Base-by-base conservation (phyloP, 1,140 invertebrate species). In the Scaptomyza montana region DNA sequence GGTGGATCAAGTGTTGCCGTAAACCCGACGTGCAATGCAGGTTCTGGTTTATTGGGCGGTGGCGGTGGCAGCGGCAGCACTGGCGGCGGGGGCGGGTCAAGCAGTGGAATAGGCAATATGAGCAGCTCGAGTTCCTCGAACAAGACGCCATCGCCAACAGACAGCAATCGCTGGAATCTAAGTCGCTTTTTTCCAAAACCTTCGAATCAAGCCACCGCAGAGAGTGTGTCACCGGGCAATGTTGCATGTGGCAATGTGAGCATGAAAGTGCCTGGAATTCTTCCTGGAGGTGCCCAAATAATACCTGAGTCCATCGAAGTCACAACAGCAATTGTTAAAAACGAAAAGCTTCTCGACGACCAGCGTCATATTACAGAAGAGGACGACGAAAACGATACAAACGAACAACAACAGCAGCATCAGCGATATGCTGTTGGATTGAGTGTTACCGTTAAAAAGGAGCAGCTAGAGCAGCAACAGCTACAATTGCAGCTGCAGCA, bases 231-330 rank as follows among this genome's bases (percentile, higher is more conserved):
- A 6, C 85, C 85, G 1, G 80, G 65, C 25, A 55, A 54, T 41
- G 66, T 67, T 55, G 72, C n/a, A 75, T 78, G 59, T 43, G 73
- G 84, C 5, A 87, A 84, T 57, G 80, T 78, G 46, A 87, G 78
- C 68, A 89, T 89, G 89, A 89, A 87, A 50, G 85, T 86, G 55
- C 80, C 89, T 0, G 85, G 80, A 5, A 77, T 91, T 1, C 53
- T 91, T 16, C 87, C 82, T 0, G 90, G 90, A 19, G 90, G 90
- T 2, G 90, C 90, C 5, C 90, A 91, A 28, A 91, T 91, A 49
- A 91, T 91, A 74, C 90, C 90, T 49, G 90, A 91, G 47, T 78
- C 86, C 21, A 87, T 90, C 9, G 85, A 86, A n/a, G 78, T 90
- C 9, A 76, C 89, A 7, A 90, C 80, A 28, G 86, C 86, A 8